Conservation (phyloP, 2,888 invertebrate species). For the Philereme vetulata region DNA sequence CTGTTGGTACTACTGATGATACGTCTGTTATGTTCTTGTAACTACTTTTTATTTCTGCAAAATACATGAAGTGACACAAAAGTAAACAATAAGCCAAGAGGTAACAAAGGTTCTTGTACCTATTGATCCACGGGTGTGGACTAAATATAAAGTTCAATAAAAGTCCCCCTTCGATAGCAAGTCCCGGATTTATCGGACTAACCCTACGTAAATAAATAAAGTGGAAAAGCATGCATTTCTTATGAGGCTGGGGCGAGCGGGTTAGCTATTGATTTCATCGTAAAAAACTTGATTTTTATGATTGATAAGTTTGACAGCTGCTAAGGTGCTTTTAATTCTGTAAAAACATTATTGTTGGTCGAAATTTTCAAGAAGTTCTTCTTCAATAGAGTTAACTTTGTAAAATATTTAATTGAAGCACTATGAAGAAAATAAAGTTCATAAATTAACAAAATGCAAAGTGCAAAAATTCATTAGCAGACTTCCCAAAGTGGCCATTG, state of each 20-base stretch:
- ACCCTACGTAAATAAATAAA: constrained; percentile 83
- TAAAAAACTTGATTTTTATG: constrained; percentile 53
- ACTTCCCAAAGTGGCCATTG: constrained; percentile 35
- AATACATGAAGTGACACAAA: constrained; percentile 3
- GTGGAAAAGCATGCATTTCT: constrained; percentile 76
- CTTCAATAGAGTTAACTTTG: not conserved
- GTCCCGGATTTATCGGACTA: constrained; percentile 80
- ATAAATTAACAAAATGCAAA: constrained; percentile 3
- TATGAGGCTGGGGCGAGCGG: constrained; percentile 66
- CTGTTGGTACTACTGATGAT: no score
- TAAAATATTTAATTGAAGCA: not conserved
- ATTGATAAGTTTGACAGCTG: constrained; percentile 36
- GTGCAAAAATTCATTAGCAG: constrained; percentile 28
- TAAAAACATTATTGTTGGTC: not conserved
- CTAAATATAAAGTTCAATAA: constrained; percentile 82
- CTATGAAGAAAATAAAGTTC: not conserved
- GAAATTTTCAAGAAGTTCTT: not conserved
- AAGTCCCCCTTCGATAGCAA: constrained; percentile 75
- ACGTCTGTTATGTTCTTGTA: no score
- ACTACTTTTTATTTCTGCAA: not conserved
- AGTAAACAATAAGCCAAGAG: constrained; percentile 26
- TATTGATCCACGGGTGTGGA: constrained; percentile 76
- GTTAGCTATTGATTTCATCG: constrained; percentile 69
- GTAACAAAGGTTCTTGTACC: constrained; percentile 58
- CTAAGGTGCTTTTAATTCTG: constrained; percentile 4